These are phyloP conservation scores for Pan troglodytes DNA, from an alignment of 2,113 vertebrate genomes.

Conservation along the genomic window NHGRI_mPanTro3-v2.1_pri NC_072398.2:34190501-34191000, in stretches of 20 bases:
- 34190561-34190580: background rate
- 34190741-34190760: background rate
- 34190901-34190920: background rate
- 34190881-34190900: background rate
- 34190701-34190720: background rate
- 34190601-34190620: rapidly evolving
- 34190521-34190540: background rate
- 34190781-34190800: background rate
- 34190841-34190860: background rate
- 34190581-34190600: rapidly evolving
- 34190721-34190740: background rate
- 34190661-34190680: background rate
- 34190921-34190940: background rate
- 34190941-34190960: too few relatives aligned
- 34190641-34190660: background rate
- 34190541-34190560: background rate
- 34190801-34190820: background rate
- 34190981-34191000: too few relatives aligned
- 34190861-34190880: background rate
- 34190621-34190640: background rate
- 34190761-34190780: background rate
- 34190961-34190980: too few relatives aligned
- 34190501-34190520: too few relatives aligned
- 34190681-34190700: background rate
- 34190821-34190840: background rate